These are phyloP conservation scores for Agrochola lota DNA, from an alignment of 2,888 invertebrate genomes.

Conservation along the genomic window DNA sequence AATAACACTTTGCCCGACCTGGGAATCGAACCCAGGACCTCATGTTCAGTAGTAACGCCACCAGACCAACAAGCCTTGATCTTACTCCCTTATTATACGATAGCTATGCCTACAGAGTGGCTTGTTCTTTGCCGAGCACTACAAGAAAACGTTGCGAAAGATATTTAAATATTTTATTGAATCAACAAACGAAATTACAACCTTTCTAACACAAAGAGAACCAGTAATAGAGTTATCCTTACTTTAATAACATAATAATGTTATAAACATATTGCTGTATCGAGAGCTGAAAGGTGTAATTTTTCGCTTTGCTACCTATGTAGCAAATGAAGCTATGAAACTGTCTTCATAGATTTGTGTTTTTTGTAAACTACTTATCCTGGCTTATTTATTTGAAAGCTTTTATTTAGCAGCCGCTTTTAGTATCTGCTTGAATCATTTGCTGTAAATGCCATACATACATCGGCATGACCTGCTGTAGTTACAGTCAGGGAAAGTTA, in stretches of 20 bases:
- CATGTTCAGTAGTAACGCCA: neutral
- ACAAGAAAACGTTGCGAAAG: slow-evolving; percentile 15
- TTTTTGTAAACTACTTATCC: neutral
- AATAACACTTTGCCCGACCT: too few relatives aligned
- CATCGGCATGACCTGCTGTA: neutral
- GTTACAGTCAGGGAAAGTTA: too few relatives aligned
- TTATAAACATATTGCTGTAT: neutral
- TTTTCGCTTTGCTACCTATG: neutral
- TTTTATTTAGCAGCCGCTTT: neutral
- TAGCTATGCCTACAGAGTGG: neutral
- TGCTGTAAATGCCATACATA: neutral
- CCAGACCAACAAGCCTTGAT: neutral
- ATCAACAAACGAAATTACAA: slow-evolving; percentile 45
- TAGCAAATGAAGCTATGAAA: too few relatives aligned
- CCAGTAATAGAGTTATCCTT: slow-evolving; percentile 35
- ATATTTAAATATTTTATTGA: slow-evolving; percentile 38
- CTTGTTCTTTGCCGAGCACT: too few relatives aligned
- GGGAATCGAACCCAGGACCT: too few relatives aligned
- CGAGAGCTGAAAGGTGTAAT: neutral
- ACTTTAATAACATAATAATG: slow-evolving; percentile 27
- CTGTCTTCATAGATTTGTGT: too few relatives aligned
- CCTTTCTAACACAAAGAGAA: slow-evolving; percentile 38
- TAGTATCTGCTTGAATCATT: too few relatives aligned
- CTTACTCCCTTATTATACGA: neutral
- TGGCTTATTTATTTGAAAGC: neutral